Evolutionary conservation across 1,140 invertebrate genomes (phyloP), one percentile per base, ranked within the genome.

Genomic region (Teleogryllus occipitalis): DNA sequence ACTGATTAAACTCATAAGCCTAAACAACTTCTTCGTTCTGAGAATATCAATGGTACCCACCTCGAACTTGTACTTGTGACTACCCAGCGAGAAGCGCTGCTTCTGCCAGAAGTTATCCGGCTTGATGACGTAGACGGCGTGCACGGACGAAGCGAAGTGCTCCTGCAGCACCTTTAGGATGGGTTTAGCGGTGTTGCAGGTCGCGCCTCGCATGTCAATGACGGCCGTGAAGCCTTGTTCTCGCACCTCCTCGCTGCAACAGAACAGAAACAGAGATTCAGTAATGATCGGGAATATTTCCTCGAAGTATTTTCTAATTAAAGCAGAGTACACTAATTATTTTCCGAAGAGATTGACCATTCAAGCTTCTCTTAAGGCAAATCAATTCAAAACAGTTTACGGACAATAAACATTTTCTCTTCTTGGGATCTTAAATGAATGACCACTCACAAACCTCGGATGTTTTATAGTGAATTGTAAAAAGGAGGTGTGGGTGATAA

Each of bases 81-180:
- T 97, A 83, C 95, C 96, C 84, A 99, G 90, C 78, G 95, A 97
- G 82, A 97, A 98, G 84, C 97, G 92, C 88, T 99, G 97, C 88
- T 99, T 99, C 87, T 99, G 97, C 97, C 97, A 99, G 89, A 99
- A 99, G 86, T 98, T 99, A 84, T 99, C 98, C 82, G 97, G 97
- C 87, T 99, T 98, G 82, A 99, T 97, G 85, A 99, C 97, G 84
- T 96, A 95, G 81, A 96, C 96, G 85, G 93, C 92, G 85, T 97
- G 93, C 83, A 98, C 92, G 82, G 92, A 94, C 65, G 89, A 89
- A 83, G 96, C 92, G 87, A 98, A 98, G 87, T 97, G 94, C 86
- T 98, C 97, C 88, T 98, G 96, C 81, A 99, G 89, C 83, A 97
- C 96, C 90, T 99, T 99, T 75, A 99, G 88, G 83, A 99, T 97